Base-by-base conservation (phyloP, 2,113 vertebrate species). In the Lepidothrix coronata region DNA sequence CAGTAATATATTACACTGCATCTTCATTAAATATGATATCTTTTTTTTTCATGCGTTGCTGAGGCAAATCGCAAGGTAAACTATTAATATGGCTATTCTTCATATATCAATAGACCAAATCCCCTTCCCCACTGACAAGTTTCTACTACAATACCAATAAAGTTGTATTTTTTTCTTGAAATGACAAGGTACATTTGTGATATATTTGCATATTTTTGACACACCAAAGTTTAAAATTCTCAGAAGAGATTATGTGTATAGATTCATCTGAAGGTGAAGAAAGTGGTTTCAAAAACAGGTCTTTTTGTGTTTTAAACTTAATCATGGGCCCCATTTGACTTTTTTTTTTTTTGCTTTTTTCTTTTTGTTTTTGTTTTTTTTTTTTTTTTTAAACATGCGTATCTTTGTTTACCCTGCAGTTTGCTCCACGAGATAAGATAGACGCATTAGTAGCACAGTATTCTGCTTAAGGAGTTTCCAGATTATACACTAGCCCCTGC, bases 31-130 rank as follows among this genome's bases (percentile, higher is more conserved):
- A 96, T 98, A 97, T 37, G 95, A 11, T 95, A 87, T 46, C 57
- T 93, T 97, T 70, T 88, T 96, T 95, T 85, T 92, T 88, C 89
- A 90, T 96, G 87, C 91, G 96, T 97, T 96, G 95, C 93, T 97
- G 97, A 98, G 97, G 98, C 98, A 98, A 98, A 97, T 92, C 95
- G 91, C 96, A 98, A 98, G 97, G 97, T 97, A 97, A 98, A 97
- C 98, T 97, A 97, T 97, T 97, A 95, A 97, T 98, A 98, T 98
- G 98, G 98, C 98, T 98, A 98, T 98, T 97, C 92, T 97, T 98
- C 95, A 94, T 96, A 97, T 89, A 97, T 98, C 97, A 84, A 95
- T 97, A 97, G 96, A 98, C 96, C 97, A 97, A 98, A 96, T 97
- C 97, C 96, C 96, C 96, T 91, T 96, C 96, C 96, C 96, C 97